Evolutionary conservation across 92 coral and sea anemone species (phyloP), one percentile per base, ranked within the genome.

Genomic region (Epizoanthus stellaris): DNA sequence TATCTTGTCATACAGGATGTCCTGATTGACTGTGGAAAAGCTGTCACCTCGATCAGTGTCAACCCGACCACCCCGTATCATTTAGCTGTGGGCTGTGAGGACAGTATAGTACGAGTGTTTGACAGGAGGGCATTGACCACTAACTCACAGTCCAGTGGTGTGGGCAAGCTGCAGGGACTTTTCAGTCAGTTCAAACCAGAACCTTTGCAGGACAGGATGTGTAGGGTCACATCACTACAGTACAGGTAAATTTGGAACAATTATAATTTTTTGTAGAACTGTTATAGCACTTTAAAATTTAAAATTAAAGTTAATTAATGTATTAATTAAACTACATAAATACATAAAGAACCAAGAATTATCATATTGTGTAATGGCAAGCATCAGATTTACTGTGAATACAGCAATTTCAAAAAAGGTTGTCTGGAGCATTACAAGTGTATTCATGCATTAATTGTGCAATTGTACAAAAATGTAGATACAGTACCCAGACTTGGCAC

Each of bases 11-110:
- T 61, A 6, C 76, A 97, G 99, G 99, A 97, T 80, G 88, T 97
- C 20, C 89, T 97, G 34, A 91, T 97, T 10, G 94, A 94, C 82
- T 92, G 98, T 62, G 92, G 93, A 30, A 97, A 97, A 56, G 97
- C 99, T 5, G 95, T 97, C 57, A 97, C 99, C 3, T 97, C 99
- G 16, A 91, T 97, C 58, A 88, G 94, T 59, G 76, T 97, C 67
- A 97, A 97, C 73, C 99, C 99, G 14, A 80, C 92, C 42, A 90
- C 91, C n/a, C 99, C 99, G 0, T 95, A 95, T 39, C 95, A 97
- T 49, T 88, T 97, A 61, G 95, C 93, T 5, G 81, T 97, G 4
- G 99, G 99, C 65, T 97, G 99, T 72, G 99, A 95, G 58, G 94
- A 97, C 93, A 97, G 99, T 54, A 84, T 90, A 42, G 92, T 97